Evolutionary conservation across 2,113 vertebrate genomes (phyloP), one percentile per base, ranked within the genome.

Genomic region (Thomomys bottae): DNA sequence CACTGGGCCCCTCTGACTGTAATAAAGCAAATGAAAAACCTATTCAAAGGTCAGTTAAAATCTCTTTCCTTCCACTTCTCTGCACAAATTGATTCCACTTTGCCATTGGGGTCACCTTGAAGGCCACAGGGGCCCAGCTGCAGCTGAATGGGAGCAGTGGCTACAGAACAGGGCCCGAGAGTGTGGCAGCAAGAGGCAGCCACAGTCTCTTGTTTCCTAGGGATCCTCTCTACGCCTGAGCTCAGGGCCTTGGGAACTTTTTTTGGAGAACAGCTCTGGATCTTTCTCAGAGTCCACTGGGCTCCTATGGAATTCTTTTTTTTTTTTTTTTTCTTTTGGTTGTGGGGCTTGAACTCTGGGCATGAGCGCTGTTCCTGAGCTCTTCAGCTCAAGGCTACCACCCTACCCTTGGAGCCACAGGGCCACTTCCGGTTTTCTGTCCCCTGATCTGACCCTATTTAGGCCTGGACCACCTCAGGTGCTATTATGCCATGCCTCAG

Each of bases 11-110:
- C 80, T 79, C 67, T 71, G 96, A 64, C 84, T 84, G 87, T 81
- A 93, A 95, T 95, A 95, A 96, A 97, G 89, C 93, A 95, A 97
- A 97, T 96, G 95, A 96, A 97, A 96, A 95, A 86, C 90, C 80
- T 66, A 93, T 93, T 95, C 92, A 95, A 92, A 95, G 94, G 94
- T 96, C 96, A 97, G 70, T 96, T 94, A 94, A 96, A 96, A 92
- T 81, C 66, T 21, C 94, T 96, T 96, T 92, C 86, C 80, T 95
- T 91, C 70, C 38, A 59, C 59, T 85, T 96, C 92, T 94, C 85
- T 78, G 84, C 54, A 76, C 94, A 96, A 88, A 97, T 93, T 94
- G 94, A 96, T 95, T 96, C 90, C 87, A 89, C 77, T 95, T 91
- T 96, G 90, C 87, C 94, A 73, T 70, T 82, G 78, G 87, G 96